These are phyloP conservation scores for Caerostris darwini DNA, from an alignment of 1,140 invertebrate species.

Conservation along the genomic window DNA sequence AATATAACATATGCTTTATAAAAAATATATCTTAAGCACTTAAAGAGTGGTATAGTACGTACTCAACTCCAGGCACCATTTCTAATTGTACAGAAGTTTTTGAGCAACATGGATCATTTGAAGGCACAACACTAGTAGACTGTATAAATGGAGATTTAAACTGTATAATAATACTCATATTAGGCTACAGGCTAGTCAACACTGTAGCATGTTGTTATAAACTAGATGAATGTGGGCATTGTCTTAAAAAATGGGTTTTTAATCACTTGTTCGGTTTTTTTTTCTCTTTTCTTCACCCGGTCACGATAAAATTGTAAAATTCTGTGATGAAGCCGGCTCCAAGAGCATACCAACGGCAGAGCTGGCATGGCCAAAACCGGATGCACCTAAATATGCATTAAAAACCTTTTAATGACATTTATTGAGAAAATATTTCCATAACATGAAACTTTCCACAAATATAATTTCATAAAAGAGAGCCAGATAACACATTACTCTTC, in stretches of 20 bases:
- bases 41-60: neutral
- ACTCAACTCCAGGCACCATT: slow-evolving; percentile 77
- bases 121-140: slow-evolving; percentile 55
- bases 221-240: slow-evolving; percentile 4
- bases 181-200: slow-evolving; percentile 64
- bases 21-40: slow-evolving; percentile 23
- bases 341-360: slow-evolving; percentile 32
- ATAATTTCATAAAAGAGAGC: no score
- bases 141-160: slow-evolving; percentile 59
- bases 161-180: slow-evolving; percentile 77
- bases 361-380: slow-evolving; percentile 60
- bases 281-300: slow-evolving; percentile 65
- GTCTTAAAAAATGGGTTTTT: neutral
- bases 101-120: slow-evolving; percentile 55
- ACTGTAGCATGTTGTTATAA: slow-evolving; percentile 48
- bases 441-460: no score
- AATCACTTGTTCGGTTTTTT: slow-evolving; percentile 40
- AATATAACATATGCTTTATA: neutral
- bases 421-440: neutral
- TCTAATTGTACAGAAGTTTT: slow-evolving; percentile 44
- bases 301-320: slow-evolving; percentile 75
- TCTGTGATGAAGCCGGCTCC: slow-evolving; percentile 60
- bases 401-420: neutral
- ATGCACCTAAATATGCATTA: slow-evolving; percentile 4
- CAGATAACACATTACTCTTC: no score